phyloP scores from a whole-genome alignment of 1,140 invertebrate genomes.

The Phenacoccus solenopsis region DNA sequence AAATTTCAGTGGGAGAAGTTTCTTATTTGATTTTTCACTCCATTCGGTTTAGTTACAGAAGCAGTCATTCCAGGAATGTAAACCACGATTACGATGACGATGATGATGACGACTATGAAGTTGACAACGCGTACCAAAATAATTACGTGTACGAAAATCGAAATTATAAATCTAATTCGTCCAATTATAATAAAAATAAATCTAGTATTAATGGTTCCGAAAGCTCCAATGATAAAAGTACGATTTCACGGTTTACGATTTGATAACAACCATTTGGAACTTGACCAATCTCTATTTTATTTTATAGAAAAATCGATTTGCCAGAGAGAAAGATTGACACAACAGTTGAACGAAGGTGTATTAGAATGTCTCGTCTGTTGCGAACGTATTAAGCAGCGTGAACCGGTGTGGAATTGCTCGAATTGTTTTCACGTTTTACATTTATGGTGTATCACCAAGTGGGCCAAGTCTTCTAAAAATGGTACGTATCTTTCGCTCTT shows the following conservation, averaged over 20 bases:
- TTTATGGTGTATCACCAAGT: constrained; percentile 76
- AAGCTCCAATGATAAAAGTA: background rate
- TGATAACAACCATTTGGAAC: no score
- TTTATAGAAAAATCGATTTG: background rate
- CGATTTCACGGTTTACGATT: no score
- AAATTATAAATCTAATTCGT: background rate
- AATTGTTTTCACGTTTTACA: constrained; percentile 88
- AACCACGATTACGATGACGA: background rate
- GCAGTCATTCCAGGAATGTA: background rate
- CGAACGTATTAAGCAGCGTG: constrained; percentile 59
- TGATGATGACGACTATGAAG: background rate
- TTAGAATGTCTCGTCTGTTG: constrained; percentile 91
- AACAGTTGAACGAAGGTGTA: constrained; percentile 58
- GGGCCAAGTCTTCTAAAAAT: constrained; percentile 69
- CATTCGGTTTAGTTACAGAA: background rate
- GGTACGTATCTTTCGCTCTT: constrained; percentile 40
- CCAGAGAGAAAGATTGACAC: constrained; percentile 64
- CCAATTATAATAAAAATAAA: background rate
- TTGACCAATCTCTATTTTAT: no score
- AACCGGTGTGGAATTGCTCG: constrained; percentile 76
- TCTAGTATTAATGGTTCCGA: background rate
- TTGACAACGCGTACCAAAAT: background rate
- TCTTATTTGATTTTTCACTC: no score
- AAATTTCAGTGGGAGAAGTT: no score
- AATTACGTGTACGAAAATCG: background rate